A percentile compares a stretch with the other conserved stretches of the same genome.
phyloP scores from a whole-genome alignment of 1,140 invertebrate species.

The Parapsyche elsis region DNA sequence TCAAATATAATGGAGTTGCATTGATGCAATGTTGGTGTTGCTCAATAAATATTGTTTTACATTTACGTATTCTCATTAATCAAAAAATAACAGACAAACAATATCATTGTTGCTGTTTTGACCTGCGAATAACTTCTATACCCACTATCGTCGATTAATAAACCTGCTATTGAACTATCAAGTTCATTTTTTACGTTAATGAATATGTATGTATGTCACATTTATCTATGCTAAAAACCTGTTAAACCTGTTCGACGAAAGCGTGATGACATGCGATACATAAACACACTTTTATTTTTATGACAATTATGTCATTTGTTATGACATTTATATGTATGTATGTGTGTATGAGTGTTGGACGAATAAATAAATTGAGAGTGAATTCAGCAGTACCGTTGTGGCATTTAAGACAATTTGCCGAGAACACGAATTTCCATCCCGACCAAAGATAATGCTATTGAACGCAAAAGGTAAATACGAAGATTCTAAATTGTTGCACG shows the following conservation, averaged over 20 bases:
- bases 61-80: too few species aligned
- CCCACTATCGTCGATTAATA: too few species aligned
- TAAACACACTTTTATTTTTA: conserved; percentile 14
- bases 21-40: not conserved
- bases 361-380: not conserved
- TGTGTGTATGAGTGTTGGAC: too few species aligned
- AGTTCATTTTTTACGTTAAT: conserved; percentile 15
- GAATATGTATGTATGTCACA: not conserved
- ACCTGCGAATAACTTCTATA: too few species aligned
- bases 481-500: conserved; percentile 46
- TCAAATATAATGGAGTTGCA: not conserved
- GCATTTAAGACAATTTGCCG: conserved; percentile 34
- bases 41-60: too few species aligned
- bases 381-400: conserved; percentile 34
- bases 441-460: conserved; percentile 43
- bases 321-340: not conserved
- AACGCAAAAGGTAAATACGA: conserved; percentile 48
- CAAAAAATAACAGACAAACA: too few species aligned
- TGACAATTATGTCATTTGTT: not conserved
- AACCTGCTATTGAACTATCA: not conserved
- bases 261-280: conserved; percentile 1
- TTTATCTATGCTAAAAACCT: not conserved
- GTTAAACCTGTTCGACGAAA: not conserved
- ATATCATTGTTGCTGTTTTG: too few species aligned
- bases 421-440: conserved; percentile 47